These are phyloP conservation scores for Chaetura pelagica DNA, from an alignment of 2,113 vertebrate species.

Conservation along the genomic window DNA sequence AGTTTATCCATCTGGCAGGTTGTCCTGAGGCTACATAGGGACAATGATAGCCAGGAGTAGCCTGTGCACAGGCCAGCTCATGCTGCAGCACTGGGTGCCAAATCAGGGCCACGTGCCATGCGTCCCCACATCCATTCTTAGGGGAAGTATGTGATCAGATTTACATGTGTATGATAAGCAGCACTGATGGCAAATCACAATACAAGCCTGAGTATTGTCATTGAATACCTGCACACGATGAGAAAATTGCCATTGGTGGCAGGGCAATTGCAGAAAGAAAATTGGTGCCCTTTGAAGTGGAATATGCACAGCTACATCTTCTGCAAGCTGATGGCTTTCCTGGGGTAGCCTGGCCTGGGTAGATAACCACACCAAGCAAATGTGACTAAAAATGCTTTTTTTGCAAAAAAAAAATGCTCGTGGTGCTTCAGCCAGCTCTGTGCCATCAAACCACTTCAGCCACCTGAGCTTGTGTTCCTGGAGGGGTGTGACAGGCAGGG, in stretches of 20 bases:
- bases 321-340: not conserved
- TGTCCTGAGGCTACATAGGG: not conserved
- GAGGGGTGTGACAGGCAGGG: not conserved
- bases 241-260: not conserved
- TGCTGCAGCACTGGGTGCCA: not conserved
- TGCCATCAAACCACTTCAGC: not conserved
- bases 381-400: not conserved
- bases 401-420: too few relatives aligned
- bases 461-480: not conserved
- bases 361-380: not conserved
- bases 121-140: accelerated
- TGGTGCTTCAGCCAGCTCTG: not conserved
- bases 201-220: not conserved
- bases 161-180: not conserved
- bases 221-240: not conserved
- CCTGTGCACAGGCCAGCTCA: not conserved
- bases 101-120: accelerated
- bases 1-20: not conserved
- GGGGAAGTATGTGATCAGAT: not conserved
- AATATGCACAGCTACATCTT: not conserved
- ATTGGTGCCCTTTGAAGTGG: not conserved
- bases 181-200: not conserved
- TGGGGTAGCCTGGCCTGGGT: not conserved
- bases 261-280: not conserved
- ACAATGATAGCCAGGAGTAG: not conserved